Percentiles rank a stretch among this genome's conserved stretches.
phyloP scores from a whole-genome alignment of 1,140 invertebrate genomes.

The Philotrypesis tridentata region DNA sequence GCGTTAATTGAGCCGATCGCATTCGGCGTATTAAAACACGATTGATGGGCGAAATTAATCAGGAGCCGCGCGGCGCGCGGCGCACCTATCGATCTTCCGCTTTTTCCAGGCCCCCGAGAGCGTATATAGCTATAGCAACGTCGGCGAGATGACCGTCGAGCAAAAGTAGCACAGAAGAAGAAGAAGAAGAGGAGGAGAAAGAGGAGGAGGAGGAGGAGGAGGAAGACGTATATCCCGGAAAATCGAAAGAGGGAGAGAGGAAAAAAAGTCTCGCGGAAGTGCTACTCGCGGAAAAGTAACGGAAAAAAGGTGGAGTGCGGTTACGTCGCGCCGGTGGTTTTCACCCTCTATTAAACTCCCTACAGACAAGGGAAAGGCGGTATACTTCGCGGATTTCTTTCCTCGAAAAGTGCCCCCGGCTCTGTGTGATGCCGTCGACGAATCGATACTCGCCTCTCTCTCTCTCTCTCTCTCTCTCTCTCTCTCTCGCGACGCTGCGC shows the following conservation, averaged over 20 bases:
- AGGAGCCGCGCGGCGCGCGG: not conserved
- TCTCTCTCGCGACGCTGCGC: not conserved
- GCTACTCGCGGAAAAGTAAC: slow-evolving; percentile 1
- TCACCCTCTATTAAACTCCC: slow-evolving; percentile 74
- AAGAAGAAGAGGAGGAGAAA: slow-evolving; percentile 34
- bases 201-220: slow-evolving; percentile 36
- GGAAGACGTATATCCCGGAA: slow-evolving; percentile 41
- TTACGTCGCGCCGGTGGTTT: slow-evolving; percentile 61
- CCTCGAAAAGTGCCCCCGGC: slow-evolving; percentile 39
- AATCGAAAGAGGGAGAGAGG: slow-evolving; percentile 28
- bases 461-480: not conserved
- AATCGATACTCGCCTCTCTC: not conserved
- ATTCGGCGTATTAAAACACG: too few species aligned
- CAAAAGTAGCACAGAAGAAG: slow-evolving; percentile 44
- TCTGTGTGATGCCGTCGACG: not conserved
- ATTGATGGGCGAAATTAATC: not conserved
- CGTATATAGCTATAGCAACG: too few species aligned
- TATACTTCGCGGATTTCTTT: slow-evolving; percentile 56
- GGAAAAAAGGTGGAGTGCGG: slow-evolving; percentile 45
- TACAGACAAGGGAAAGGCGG: slow-evolving; percentile 72
- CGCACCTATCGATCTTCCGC: slow-evolving; percentile 42
- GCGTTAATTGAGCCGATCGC: not conserved
- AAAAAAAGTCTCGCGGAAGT: slow-evolving; percentile 23
- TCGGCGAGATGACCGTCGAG: slow-evolving; percentile 50
- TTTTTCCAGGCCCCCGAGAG: not conserved